A percentile compares a stretch with the other conserved stretches of the same genome.
Conservation (phyloP, 2,113 vertebrate genomes). For the Epinephelus cyanopodus region DNA sequence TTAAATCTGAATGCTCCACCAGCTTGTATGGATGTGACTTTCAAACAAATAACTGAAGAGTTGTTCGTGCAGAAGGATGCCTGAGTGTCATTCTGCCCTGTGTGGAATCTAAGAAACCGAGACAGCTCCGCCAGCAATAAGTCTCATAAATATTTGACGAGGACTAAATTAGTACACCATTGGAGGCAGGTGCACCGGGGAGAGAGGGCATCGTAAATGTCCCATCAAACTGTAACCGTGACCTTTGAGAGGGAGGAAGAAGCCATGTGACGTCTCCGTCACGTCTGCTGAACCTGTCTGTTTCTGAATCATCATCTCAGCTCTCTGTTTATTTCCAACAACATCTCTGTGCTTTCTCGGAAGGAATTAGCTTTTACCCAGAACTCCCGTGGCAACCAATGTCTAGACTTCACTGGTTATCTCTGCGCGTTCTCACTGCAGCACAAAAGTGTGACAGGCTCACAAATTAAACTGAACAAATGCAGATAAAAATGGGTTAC, state of each 20-base stretch:
- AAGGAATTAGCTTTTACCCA: not conserved
- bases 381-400: not conserved
- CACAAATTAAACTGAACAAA: not conserved
- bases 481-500: not conserved
- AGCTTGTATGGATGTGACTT: not conserved
- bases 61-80: slow-evolving; percentile 23
- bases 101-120: slow-evolving; percentile 51
- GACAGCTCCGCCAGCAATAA: slow-evolving; percentile 40
- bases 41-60: slow-evolving; percentile 47
- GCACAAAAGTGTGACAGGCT: not conserved
- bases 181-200: slow-evolving; percentile 3
- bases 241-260: slow-evolving; percentile 38
- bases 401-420: not conserved
- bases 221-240: slow-evolving; percentile 24
- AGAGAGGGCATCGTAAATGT: slow-evolving; percentile 22
- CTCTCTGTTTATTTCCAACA: not conserved
- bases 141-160: slow-evolving; percentile 76
- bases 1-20: not conserved
- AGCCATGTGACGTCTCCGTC: not conserved
- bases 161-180: slow-evolving; percentile 50
- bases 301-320: not conserved
- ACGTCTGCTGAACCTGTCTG: not conserved
- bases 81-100: slow-evolving; percentile 9
- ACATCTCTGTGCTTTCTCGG: not conserved
- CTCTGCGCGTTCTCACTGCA: not conserved